Evolutionary conservation across 2,797 vertebrate species (phyloP), one percentile per base, ranked within the genome.

Genomic region (Poliocrania exsul): DNA sequence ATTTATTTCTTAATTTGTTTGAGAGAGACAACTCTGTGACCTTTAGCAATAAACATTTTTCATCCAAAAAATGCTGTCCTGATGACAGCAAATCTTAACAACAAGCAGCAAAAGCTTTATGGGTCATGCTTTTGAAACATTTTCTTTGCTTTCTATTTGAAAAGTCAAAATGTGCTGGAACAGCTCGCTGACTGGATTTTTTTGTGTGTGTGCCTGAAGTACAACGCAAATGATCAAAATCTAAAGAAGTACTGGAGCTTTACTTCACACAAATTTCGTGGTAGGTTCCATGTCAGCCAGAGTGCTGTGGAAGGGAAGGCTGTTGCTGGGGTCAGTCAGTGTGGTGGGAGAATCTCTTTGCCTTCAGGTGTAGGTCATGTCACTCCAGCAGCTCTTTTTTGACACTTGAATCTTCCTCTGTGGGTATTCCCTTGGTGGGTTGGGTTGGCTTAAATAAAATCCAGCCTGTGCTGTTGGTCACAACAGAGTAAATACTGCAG

Each of bases 21-120:
- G 65, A 80, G 57, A 74, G 49, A 93, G 67, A 94, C 46, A 70
- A 64, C 91, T 90, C 67, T 88, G 58, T 93, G 69, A 92, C 91
- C 86, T 96, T 96, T 95, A 90, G 87, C 77, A 94, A 92, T 70
- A 94, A 92, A 40, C 77, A 57, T 62, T 85, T 96, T 90, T 93
- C 71, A 71, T 62, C 67, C 75, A 77, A 81, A 96, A 95, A 86
- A 83, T 57, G 56, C 53, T 71, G 61, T 90, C 62, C 57, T 8
- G 79, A 51, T 95, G 92, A 50, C 82, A 97, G 69, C 58, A 81
- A 40, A 66, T 86, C 83, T 77, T 83, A 91, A 37, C 57, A 84
- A 65, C 11, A 1, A 78, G 20, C 66, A 93, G 73, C 60, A 72
- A 86, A 89, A 78, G 67, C 83, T 89, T 87, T 86, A 51, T 26